Conservation (phyloP, 2,888 invertebrate species). For the Platycnemis pennipes region DNA sequence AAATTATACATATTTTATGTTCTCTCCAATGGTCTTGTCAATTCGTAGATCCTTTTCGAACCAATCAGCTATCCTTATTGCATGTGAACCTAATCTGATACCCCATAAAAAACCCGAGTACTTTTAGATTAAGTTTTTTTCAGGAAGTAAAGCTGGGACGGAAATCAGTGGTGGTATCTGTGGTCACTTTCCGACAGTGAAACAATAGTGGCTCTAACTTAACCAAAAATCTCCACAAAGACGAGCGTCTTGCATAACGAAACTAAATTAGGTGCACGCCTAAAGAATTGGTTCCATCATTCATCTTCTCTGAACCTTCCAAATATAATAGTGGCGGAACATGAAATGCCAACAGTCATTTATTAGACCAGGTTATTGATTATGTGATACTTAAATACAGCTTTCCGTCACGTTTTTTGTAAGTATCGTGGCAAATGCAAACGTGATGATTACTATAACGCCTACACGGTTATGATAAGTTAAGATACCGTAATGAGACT, state of each 20-base stretch:
- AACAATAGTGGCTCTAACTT: background rate
- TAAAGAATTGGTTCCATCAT: background rate
- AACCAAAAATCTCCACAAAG: background rate
- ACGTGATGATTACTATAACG: too few species aligned
- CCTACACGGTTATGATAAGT: too few species aligned
- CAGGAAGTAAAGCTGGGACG: background rate
- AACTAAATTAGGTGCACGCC: background rate
- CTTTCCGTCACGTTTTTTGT: too few species aligned
- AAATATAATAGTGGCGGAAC: rapidly evolving
- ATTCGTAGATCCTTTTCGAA: background rate
- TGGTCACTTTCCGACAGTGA: background rate
- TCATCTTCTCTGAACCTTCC: background rate
- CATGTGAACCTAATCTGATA: too few species aligned
- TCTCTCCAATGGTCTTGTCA: background rate
- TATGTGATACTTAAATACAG: too few species aligned
- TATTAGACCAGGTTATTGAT: background rate
- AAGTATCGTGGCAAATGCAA: too few species aligned
- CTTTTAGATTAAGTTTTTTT: too few species aligned
- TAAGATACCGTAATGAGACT: too few species aligned
- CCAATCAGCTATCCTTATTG: background rate
- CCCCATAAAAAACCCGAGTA: too few species aligned
- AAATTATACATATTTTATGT: background rate
- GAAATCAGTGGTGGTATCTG: background rate
- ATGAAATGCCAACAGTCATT: background rate
- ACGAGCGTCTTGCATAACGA: background rate